Base-by-base conservation (phyloP, 2,888 invertebrate genomes). In the Hemicrepidius hirtus region DNA sequence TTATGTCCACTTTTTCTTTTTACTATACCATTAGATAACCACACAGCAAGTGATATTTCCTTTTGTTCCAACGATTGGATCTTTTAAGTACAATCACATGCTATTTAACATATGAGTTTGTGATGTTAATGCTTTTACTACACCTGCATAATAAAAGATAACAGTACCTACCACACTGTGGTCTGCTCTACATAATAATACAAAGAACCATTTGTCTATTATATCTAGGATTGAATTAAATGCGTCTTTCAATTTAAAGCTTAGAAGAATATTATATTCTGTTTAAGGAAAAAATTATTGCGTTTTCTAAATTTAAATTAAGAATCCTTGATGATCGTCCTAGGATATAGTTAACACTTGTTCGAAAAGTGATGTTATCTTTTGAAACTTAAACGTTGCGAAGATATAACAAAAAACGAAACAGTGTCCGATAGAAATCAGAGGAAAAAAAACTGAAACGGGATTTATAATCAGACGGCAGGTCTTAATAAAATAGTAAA, bases 131-230 rank as follows among this genome's bases (percentile, higher is more conserved):
- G 78, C 77, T 68, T 72, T 60, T 72, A 75, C 77, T 82, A 81
- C 83, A 83, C 83, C 82, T 83, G 83, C 82, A 82, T 75, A n/a
- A n/a, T n/a, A n/a, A n/a, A n/a, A n/a, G n/a, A 60, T 46, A 46
- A n/a, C n/a, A 20, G 76, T 79, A 78, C 78, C 76, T 71, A 75
- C 79, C 73, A 74, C 75, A 63, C 71, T 73, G 76, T 76, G 57
- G n/a, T 68, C 80, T 81, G 82, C 80, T 84, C 82, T 81, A 83
- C 83, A 84, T 82, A 82, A 82, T 82, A 84, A 82, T 82, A 83
- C 78, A 77, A 79, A 73, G 76, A 75, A 67, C 62, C 68, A 69
- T 74, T 73, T 76, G 73, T 77, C 76, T 78, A 77, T 78, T 79
- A 77, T 76, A 79, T 76, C 77, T 77, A 24, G 72, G 46, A 62